Percentiles rank a stretch among this genome's conserved stretches.
Evolutionary conservation across 64 coral and sea anemone genomes (phyloP).

Genomic region (Porites lutea): DNA sequence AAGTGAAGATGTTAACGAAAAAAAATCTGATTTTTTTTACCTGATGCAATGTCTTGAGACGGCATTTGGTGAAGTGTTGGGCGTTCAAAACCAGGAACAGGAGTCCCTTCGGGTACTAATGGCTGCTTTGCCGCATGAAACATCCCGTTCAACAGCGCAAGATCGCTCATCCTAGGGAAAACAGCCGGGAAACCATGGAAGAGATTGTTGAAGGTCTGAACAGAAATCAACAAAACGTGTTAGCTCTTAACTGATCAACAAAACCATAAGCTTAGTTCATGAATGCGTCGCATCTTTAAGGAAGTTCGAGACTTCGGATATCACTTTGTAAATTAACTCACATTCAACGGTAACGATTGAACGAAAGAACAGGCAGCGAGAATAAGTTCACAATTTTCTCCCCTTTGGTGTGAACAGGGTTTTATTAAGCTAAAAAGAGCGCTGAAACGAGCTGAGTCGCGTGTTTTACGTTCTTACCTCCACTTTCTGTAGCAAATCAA

Average conservation of each 20-base stretch:
- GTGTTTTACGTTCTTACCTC: neutral
- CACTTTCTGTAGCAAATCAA: neutral
- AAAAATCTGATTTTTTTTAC: neutral
- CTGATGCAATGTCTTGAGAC: neutral
- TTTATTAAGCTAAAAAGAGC: neutral
- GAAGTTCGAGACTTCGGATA: neutral
- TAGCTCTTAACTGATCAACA: neutral
- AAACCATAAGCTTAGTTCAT: too few species aligned
- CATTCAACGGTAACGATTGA: too few species aligned
- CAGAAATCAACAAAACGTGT: neutral
- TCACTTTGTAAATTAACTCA: too few species aligned
- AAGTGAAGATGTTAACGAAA: neutral
- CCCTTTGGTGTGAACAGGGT: neutral
- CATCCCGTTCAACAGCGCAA: neutral
- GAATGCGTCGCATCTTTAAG: too few species aligned
- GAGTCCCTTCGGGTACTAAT: neutral
- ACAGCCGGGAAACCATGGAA: too few species aligned
- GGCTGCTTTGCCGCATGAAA: slow-evolving; percentile 30
- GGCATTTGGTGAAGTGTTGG: neutral
- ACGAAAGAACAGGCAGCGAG: too few species aligned
- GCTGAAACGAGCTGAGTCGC: neutral
- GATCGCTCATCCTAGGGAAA: neutral
- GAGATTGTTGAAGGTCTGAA: neutral
- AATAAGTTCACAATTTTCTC: neutral
- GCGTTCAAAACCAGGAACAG: neutral